Percentiles rank a stretch among this genome's conserved stretches.
These are phyloP conservation scores for Bubalus kerabau DNA, from an alignment of 2,113 vertebrate species.

Conservation along the genomic window DNA sequence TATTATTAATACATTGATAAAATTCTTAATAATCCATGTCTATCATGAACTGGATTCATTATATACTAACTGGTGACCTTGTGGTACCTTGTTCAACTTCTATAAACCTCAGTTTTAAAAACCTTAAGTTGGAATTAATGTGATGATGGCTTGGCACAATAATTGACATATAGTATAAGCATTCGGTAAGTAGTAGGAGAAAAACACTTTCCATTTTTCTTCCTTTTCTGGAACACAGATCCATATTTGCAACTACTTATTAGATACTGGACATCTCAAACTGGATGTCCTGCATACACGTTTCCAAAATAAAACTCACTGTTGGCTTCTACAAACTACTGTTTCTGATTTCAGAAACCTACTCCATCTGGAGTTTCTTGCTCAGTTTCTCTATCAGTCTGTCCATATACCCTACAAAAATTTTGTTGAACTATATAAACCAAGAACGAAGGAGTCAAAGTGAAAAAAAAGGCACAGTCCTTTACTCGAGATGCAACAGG, in stretches of 20 bases:
- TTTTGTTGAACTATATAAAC: background rate
- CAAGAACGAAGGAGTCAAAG: background rate
- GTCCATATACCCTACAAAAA: background rate
- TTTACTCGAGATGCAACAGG: background rate
- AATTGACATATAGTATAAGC: background rate
- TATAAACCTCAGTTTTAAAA: background rate
- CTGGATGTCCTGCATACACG: background rate
- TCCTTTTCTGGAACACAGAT: background rate
- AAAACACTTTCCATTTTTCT: background rate
- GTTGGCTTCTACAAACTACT: background rate
- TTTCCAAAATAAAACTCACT: background rate
- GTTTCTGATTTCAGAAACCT: background rate
- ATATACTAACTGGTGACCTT: background rate
- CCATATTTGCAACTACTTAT: slow-evolving; percentile 15
- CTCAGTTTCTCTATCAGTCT: background rate
- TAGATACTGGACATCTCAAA: background rate
- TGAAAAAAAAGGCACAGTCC: background rate
- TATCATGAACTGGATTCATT: background rate
- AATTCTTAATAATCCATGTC: background rate
- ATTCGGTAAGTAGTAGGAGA: background rate
- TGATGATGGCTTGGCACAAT: background rate
- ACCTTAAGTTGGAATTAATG: background rate
- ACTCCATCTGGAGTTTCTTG: background rate
- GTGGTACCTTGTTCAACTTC: background rate
- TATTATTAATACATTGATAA: background rate